Evolutionary conservation across 1,140 invertebrate genomes (phyloP).

Genomic region (Matsumurasca onukii): DNA sequence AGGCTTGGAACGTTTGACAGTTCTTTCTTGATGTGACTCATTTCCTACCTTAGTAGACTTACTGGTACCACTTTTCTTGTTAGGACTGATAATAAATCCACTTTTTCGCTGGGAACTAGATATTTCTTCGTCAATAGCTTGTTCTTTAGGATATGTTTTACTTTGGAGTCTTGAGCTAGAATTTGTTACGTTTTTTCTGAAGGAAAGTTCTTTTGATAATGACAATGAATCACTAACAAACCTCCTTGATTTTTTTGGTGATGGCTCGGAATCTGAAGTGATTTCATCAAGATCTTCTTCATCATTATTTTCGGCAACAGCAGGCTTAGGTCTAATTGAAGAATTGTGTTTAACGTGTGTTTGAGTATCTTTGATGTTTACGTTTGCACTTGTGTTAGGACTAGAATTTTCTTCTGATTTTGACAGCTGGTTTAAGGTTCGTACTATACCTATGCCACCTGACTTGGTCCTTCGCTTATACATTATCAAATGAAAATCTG

Average conservation of each 20-base stretch:
- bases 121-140: neutral
- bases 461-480: constrained; percentile 15
- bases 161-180: neutral
- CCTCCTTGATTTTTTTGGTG: neutral
- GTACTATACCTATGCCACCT: constrained; percentile 2
- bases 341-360: neutral
- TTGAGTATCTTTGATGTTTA: neutral
- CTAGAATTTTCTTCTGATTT: neutral
- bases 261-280: constrained; percentile 1
- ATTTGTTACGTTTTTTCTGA: neutral
- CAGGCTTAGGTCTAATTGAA: neutral
- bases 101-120: neutral
- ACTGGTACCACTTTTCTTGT: neutral
- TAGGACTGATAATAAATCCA: neutral
- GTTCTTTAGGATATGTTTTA: neutral
- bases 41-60: neutral
- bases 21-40: neutral
- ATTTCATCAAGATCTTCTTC: neutral
- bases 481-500: too few species aligned
- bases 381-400: neutral
- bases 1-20: neutral
- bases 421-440: neutral
- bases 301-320: neutral
- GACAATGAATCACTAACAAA: neutral
- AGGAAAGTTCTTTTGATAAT: neutral